Evolutionary conservation across 2,797 vertebrate genomes (phyloP), one percentile per base, ranked within the genome.

Genomic region (Malacoraja senta): DNA sequence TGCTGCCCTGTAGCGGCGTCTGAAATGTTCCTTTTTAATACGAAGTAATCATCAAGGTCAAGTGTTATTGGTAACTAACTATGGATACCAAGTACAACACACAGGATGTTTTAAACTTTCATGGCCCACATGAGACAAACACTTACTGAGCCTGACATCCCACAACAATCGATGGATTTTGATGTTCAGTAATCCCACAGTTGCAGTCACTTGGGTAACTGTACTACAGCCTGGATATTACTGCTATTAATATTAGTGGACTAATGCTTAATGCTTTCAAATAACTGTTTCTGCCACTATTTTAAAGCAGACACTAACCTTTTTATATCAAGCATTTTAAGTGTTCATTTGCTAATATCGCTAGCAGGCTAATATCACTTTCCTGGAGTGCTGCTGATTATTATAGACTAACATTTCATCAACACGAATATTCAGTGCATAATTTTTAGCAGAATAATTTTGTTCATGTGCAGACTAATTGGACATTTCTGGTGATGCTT

Each of bases 251-350:
- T 65, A 32, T 21, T 65, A 32, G 61, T n/a, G 15, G 15, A 65
- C 32, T 29, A 32, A 63, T 65, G 13, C 1, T 86, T 61, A 86
- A 86, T n/a, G 58, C 61, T n/a, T 65, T 86, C 83, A 86, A 86
- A 86, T 86, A 15, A 65, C 1, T 17, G 7, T 12, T 65, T 65
- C 83, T 63, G 83, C 61, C 83, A 88, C 29, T 15, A 88, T 88
- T 88, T 88, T 63, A 32, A 88, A 65, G 83, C 83, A 65, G 83
- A 88, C 83, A 88, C 29, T 32, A 32, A 65, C 80, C 44, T 83
- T 8, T 83, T 83, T 61, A 61, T 83, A 58, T 83, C 29, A 58
- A 83, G 58, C 26, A 8, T 1, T 26, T 83, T 83, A 83, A 83
- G 24, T 12, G 44, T 26, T 26, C 17, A 26, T 58, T 83, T 61